These are phyloP conservation scores for Catostylus mosaicus DNA, from an alignment of 30 jellyfish, hydroid and myxozoan genomes.

Conservation along the genomic window DNA sequence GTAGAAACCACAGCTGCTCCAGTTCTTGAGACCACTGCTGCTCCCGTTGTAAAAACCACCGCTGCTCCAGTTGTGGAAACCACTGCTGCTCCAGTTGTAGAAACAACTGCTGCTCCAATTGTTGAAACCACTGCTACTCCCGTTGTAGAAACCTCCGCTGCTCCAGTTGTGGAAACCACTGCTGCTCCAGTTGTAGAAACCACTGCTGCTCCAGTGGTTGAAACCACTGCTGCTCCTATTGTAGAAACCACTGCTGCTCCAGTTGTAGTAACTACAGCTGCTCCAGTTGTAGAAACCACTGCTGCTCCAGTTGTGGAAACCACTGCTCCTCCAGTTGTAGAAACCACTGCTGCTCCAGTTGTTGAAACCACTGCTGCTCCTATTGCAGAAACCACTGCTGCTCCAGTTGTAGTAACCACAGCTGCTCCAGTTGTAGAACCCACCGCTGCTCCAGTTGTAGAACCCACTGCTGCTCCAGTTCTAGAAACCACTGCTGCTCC, in stretches of 20 bases:
- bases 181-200: slow-evolving; percentile 14
- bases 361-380: slow-evolving; percentile 14
- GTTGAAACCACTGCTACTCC: slow-evolving; percentile 23
- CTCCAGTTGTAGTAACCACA: slow-evolving; percentile 28
- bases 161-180: slow-evolving; percentile 32
- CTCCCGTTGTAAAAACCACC: slow-evolving; percentile 34
- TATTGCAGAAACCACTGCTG: not conserved
- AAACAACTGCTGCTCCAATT: slow-evolving; percentile 7
- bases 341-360: slow-evolving; percentile 13
- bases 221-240: slow-evolving; percentile 8
- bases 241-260: not conserved
- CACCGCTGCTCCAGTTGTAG: slow-evolving; percentile 48
- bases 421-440: slow-evolving; percentile 52
- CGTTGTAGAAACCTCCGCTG: slow-evolving; percentile 9
- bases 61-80: slow-evolving; percentile 27
- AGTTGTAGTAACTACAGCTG: slow-evolving; percentile 27
- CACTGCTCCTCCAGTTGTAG: slow-evolving; percentile 16
- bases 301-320: slow-evolving; percentile 32
- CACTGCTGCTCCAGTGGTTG: slow-evolving; percentile 36
- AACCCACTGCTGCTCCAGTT: slow-evolving; percentile 38
- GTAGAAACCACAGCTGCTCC: slow-evolving; percentile 57
- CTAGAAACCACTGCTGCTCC: slow-evolving; percentile 15
- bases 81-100: slow-evolving; percentile 12
- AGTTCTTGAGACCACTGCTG: slow-evolving; percentile 24
- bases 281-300: slow-evolving; percentile 1